phyloP scores from a whole-genome alignment of 2,888 invertebrate genomes.

The Melanostoma mellinum region DNA sequence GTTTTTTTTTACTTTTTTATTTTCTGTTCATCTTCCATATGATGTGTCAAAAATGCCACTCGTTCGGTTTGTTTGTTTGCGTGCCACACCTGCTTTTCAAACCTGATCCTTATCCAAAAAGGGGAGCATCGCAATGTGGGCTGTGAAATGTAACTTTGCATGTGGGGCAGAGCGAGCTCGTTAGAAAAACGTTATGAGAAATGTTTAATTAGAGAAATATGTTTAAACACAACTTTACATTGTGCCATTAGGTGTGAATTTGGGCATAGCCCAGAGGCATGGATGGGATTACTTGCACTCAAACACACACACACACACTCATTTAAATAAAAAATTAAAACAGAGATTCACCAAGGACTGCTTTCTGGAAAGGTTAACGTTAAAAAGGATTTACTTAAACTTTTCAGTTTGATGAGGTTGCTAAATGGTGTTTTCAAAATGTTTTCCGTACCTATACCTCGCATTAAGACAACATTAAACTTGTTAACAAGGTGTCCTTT shows the following conservation, averaged over 20 bases:
- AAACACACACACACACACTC: background rate
- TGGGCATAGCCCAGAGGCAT: conserved; percentile 12
- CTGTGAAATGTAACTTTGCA: conserved; percentile 23
- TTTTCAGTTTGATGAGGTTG: conserved; percentile 64
- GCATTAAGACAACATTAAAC: conserved; percentile 37
- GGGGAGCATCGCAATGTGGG: conserved; percentile 10
- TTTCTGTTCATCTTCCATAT: background rate
- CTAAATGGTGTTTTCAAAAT: conserved; percentile 45
- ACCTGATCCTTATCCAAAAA: conserved; percentile 47
- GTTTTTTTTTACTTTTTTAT: background rate
- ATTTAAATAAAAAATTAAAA: background rate
- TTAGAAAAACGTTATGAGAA: conserved; percentile 63
- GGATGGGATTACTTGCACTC: background rate
- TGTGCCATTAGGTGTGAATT: conserved; percentile 44
- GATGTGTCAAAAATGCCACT: conserved; percentile 43
- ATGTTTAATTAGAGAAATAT: conserved; percentile 67
- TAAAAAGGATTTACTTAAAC: conserved; percentile 44
- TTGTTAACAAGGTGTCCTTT: conserved; percentile 35
- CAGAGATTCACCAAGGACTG: conserved; percentile 13
- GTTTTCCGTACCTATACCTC: conserved; percentile 13
- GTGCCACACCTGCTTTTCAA: conserved; percentile 33
- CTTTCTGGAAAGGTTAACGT: conserved; percentile 24
- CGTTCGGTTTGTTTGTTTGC: conserved; percentile 46
- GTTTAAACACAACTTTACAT: conserved; percentile 37
- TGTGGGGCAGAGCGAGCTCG: conserved; percentile 38